Evolutionary conservation across 2,888 invertebrate species (phyloP), one percentile per base, ranked within the genome.

Genomic region (Encarsia formosa): DNA sequence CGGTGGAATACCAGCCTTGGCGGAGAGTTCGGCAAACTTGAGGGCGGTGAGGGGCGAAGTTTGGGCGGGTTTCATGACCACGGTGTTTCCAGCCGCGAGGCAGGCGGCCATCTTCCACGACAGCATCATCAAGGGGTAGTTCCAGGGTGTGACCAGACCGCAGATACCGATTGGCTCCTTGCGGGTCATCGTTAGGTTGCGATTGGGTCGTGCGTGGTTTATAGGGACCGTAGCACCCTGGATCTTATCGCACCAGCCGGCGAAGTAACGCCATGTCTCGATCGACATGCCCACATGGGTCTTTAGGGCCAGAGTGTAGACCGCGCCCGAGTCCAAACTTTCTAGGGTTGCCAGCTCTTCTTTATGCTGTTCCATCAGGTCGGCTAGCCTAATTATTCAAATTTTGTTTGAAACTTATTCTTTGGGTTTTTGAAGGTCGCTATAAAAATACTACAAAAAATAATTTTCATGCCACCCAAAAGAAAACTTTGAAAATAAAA

Each of bases 91-190:
- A 8, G 96, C 95, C 0, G 96, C 95, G 40, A 97, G 78, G 68
- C 96, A 97, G 3, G 97, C 93, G 0, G 96, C 95, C 93, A 96
- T 94, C 75, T 97, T 97, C 96, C 96, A 97, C 0, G 94, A 91
- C 11, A 97, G 76, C 97, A 97, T 98, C 97, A 98, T 97, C 9
- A 98, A 77, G 0, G 97, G 97, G 73, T 97, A 98, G 74, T 97
- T 97, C 97, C 97, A 98, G 0, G 97, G 96, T 0, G 95, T 95
- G 15, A 97, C 84, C 15, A 97, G 77, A 0, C 88, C 96, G 65
- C 92, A 93, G 3, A 97, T 96, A 0, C 93, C 96, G 57, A 96
- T 87, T 0, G 96, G 94, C 72, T 96, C 96, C 60, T 87, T 86
- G 66, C 85, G 86, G 0, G 97, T 97, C 61, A 90, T 84, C 0